A percentile compares a stretch with the other conserved stretches of the same genome.
Evolutionary conservation across 1,140 invertebrate genomes (phyloP).

Genomic region (Magallana angulata): DNA sequence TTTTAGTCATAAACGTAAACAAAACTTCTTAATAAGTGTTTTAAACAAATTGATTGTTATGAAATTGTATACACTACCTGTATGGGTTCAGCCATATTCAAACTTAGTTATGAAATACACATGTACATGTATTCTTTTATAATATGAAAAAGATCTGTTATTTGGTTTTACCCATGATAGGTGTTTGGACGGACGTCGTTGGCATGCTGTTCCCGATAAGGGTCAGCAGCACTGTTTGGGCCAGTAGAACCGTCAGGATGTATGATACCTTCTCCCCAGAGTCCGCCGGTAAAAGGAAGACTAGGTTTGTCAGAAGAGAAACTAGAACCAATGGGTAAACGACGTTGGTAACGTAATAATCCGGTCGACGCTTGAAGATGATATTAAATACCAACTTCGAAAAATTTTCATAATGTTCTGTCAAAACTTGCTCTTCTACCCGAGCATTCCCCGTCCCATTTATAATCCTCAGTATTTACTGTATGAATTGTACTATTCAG

Average conservation of each 20-base stretch:
- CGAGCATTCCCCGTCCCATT: slow-evolving; percentile 42
- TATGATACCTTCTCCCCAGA: slow-evolving; percentile 66
- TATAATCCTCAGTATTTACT: slow-evolving; percentile 42
- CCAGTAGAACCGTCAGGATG: slow-evolving; percentile 61
- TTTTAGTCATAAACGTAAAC: too few species aligned
- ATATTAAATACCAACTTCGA: slow-evolving; percentile 60
- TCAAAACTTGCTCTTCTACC: not conserved
- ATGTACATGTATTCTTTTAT: too few species aligned
- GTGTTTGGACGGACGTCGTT: slow-evolving; percentile 55
- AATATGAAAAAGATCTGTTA: too few species aligned
- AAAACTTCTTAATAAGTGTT: too few species aligned
- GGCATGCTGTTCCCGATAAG: slow-evolving; percentile 63
- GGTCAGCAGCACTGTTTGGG: slow-evolving; percentile 64
- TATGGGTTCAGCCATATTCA: too few species aligned
- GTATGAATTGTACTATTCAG: not conserved
- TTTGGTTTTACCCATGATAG: slow-evolving; percentile 52
- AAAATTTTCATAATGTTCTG: slow-evolving; percentile 42
- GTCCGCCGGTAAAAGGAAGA: slow-evolving; percentile 64
- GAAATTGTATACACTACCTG: too few species aligned
- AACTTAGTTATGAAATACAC: too few species aligned
- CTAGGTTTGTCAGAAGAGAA: slow-evolving; percentile 55
- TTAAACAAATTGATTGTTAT: too few species aligned
- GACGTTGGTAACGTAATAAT: slow-evolving; percentile 60
- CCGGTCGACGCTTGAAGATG: slow-evolving; percentile 46
- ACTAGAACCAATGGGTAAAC: slow-evolving; percentile 63